Base-by-base conservation (phyloP, 2,113 vertebrate species). In the Oreochromis tanganicae region DNA sequence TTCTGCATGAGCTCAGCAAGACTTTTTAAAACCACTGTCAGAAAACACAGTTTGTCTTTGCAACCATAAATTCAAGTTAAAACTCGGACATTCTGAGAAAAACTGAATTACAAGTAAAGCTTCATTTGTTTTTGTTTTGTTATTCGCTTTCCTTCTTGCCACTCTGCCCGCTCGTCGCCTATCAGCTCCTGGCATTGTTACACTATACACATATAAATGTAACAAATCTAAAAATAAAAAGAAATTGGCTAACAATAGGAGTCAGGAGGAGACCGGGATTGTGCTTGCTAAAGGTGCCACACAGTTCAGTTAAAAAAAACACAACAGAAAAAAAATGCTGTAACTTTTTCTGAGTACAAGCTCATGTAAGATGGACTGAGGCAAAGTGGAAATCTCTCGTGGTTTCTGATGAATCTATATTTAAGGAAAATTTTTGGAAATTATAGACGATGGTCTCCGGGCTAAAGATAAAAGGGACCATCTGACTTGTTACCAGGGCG, bases 191-290 rank as follows among this genome's bases (percentile, higher is more conserved):
- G 61, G 34, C 4, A 38, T 66, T 38, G 17, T 66, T 66, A 36
- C 17, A 66, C 32, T 38, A 13, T 29, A 57, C 21, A 27, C 21
- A 56, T 56, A 27, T 66, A 66, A 38, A 66, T 38, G 11, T 38
- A 68, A 68, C 10, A 68, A 68, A 38, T 68, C 34, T 38, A 38
- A 21, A 68, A 68, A 21, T 11, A 66, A 38, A 66, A 66, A 66
- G 19, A 13, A 41, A 68, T 41, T 0, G 0, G 1, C 4, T 2
- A 41, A 68, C 2, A 41, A 68, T 21, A 68, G 1, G 1, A 21
- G 63, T 66, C 34, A 66, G 61, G 61, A 12, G 17, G 61, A 38
- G 19, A 68, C 19, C 11, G 5, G 19, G 34, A 68, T 41, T 68
- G 19, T 68, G 1, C 10, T 66, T 66, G 34, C 61, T 66, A 66